These are phyloP conservation scores for Verasper variegatus DNA, from an alignment of 2,113 vertebrate species.

Conservation along the genomic window DNA sequence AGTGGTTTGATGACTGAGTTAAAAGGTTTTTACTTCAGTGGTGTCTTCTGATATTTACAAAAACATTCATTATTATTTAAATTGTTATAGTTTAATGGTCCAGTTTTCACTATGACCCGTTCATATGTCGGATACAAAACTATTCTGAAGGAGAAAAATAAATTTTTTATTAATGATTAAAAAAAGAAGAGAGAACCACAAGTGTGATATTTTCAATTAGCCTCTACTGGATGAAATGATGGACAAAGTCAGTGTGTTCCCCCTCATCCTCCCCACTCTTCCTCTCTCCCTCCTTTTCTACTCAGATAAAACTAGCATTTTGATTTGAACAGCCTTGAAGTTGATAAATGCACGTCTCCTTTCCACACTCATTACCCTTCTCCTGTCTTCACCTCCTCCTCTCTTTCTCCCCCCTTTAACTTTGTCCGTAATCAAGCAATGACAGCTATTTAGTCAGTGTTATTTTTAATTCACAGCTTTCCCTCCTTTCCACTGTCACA, in stretches of 20 bases:
- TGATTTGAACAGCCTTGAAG: slow-evolving; percentile 65
- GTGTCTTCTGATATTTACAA: not conserved
- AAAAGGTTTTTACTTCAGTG: not conserved
- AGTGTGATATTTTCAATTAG: slow-evolving; percentile 69
- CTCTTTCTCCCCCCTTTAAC: slow-evolving; percentile 53
- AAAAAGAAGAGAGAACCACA: slow-evolving; percentile 43
- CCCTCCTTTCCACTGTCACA: slow-evolving; percentile 77
- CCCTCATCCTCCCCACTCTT: not conserved
- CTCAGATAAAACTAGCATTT: slow-evolving; percentile 50
- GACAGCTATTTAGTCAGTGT: slow-evolving; percentile 89
- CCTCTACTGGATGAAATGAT: slow-evolving; percentile 42
- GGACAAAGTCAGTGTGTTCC: slow-evolving; percentile 40
- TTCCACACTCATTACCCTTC: slow-evolving; percentile 86
- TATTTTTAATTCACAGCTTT: slow-evolving; percentile 94
- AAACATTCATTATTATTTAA: slow-evolving; percentile 1
- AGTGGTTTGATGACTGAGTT: not conserved
- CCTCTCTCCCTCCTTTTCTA: slow-evolving; percentile 5
- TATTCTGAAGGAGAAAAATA: not conserved
- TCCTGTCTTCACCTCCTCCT: slow-evolving; percentile 74
- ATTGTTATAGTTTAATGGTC: not conserved
- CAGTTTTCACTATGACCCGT: slow-evolving; percentile 44
- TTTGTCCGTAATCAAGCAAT: slow-evolving; percentile 90
- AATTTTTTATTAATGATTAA: slow-evolving; percentile 23
- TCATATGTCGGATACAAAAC: slow-evolving; percentile 20
- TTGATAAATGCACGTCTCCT: slow-evolving; percentile 76